Evolutionary conservation across 2,888 invertebrate genomes (phyloP).

Genomic region (Watsonalla binaria): DNA sequence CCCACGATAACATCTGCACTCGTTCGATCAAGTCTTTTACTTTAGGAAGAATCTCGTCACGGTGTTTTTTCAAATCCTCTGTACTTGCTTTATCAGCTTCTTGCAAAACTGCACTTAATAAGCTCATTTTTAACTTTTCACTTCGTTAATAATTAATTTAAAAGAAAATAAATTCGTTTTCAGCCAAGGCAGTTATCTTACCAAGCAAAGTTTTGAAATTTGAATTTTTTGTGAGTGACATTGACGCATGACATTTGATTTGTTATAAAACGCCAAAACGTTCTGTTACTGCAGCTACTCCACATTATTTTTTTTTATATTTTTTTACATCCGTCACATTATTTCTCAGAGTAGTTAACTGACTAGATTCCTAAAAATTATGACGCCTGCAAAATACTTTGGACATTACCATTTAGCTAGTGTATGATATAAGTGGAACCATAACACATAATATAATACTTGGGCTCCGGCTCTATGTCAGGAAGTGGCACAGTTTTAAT

Average conservation of each 20-base stretch:
- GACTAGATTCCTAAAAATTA: too few relatives aligned
- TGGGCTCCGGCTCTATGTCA: neutral
- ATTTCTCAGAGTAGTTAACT: too few relatives aligned
- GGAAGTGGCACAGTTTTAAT: neutral
- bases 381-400: too few relatives aligned
- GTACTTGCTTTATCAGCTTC: constrained; percentile 53
- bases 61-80: constrained; percentile 51
- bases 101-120: constrained; percentile 56
- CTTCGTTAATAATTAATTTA: neutral
- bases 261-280: too few relatives aligned
- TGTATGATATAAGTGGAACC: too few relatives aligned
- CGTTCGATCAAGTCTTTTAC: constrained; percentile 57
- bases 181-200: constrained; percentile 2
- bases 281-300: too few relatives aligned
- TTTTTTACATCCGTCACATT: too few relatives aligned
- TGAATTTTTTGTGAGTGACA: constrained; percentile 9
- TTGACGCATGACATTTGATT: neutral
- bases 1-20: constrained; percentile 60
- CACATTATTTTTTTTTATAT: too few relatives aligned
- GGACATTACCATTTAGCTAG: too few relatives aligned
- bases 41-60: constrained; percentile 44
- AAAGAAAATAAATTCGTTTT: constrained; percentile 16
- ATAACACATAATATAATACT: too few relatives aligned
- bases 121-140: constrained; percentile 46
- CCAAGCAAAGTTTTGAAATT: constrained; percentile 8